Evolutionary conservation across 2,888 invertebrate species (phyloP), one percentile per base, ranked within the genome.

Genomic region (Gisinianus flammeolus): DNA sequence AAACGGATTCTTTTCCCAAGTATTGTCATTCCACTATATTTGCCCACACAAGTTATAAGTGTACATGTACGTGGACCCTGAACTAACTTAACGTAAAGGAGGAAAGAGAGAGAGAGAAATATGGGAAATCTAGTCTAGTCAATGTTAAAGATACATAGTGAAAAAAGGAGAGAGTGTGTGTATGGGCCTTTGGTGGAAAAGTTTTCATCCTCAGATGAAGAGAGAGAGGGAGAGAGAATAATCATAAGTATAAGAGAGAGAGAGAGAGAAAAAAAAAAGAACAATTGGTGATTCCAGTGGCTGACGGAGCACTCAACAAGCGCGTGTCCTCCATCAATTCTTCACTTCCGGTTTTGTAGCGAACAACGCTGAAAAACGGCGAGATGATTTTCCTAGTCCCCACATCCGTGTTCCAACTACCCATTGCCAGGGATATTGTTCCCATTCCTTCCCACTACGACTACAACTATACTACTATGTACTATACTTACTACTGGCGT

Each of bases 311-410:
- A 84, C 84, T 84, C 84, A 84, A 81, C 83, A 80, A 79, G 80
- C 84, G 84, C 84, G 83, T 84, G 84, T 83, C 83, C 80, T 80
- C 84, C 84, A 84, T 84, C 84, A 84, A 84, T 84, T 83, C 82
- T 78, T 81, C 79, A 81, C 83, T 84, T 84, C 84, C 84, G 84
- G 83, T 83, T 80, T 73, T 73, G 28, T 73, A 33, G 73, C 62
- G 35, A 62, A 24, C 33, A 31, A 56, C 56, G 28, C 62, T 73
- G 73, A 62, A 62, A 73, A 73, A 73, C 62, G 62, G 19, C 62
- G 28, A 28, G 69, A 62, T 58, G 62, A 62, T 73, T 35, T 35
- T 64, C 58, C 35, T 67, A 31, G 6, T 22, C 58, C 22, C 8
- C 62, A 19, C n/a, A n/a, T 58, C 72, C 58, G 56, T 24, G 72